Evolutionary conservation across 2,113 vertebrate species (phyloP).

Genomic region (Scolopax mira): DNA sequence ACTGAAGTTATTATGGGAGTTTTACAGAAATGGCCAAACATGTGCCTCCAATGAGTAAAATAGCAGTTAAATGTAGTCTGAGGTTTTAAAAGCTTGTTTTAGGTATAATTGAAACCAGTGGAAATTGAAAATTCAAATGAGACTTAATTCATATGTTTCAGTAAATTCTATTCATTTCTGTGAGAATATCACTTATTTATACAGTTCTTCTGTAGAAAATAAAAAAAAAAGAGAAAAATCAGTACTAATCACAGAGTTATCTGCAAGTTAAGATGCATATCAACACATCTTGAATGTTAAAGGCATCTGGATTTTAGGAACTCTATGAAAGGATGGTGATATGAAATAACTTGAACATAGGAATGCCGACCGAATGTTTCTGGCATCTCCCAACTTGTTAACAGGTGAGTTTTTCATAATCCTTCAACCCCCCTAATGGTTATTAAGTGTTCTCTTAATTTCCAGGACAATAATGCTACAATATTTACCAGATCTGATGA

Average conservation of each 20-base stretch:
- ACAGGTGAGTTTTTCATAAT: background rate
- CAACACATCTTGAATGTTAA: background rate
- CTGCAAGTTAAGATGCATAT: background rate
- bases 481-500: background rate
- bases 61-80: background rate
- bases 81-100: background rate
- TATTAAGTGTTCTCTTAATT: background rate
- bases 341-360: background rate
- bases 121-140: background rate
- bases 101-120: background rate
- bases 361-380: background rate
- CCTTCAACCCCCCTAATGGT: background rate
- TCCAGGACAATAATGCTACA: background rate
- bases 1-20: accelerated
- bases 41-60: background rate
- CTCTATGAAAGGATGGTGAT: background rate
- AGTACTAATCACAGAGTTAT: background rate
- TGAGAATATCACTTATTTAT: background rate
- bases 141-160: background rate
- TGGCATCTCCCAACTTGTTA: background rate
- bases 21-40: background rate
- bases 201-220: background rate
- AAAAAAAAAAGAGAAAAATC: background rate
- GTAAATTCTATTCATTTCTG: background rate
- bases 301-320: background rate